Evolutionary conservation across 2,888 invertebrate genomes (phyloP), one percentile per base, ranked within the genome.

Genomic region (Linhomoeus sp.): DNA sequence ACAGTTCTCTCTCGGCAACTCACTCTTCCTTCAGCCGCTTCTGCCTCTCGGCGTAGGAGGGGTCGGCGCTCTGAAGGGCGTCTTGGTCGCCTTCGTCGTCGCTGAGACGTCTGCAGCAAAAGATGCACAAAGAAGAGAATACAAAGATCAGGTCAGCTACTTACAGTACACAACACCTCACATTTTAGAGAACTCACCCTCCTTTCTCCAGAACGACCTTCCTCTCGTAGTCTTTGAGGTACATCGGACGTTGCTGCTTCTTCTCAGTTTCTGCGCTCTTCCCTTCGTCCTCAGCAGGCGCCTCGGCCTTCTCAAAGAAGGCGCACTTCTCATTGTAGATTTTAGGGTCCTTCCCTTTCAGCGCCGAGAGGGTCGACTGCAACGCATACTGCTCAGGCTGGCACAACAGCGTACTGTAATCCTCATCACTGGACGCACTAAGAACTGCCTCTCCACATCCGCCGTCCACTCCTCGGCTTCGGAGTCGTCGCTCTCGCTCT

Each of bases 271-370:
- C 37, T 2, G 7, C 5, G 22, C 12, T 12, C 20, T n/a, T 35
- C 33, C 3, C 23, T 23, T 20, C 29, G 3, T 38, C 53, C 38
- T 29, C 33, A 14, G 43, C 15, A 12, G 43, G 9, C 17, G 7
- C 14, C 19, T 29, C 7, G 29, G 29, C 62, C 1, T 72, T 63
- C 42, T 72, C 68, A 67, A 84, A 87, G 61, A 82, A 84, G 45
- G 72, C 73, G 29, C 74, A 73, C 46, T 75, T 72, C 38, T 78
- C 74, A 61, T 88, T 77, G 66, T 92, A 92, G 52, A 90, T 87
- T 55, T 75, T 73, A 0, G 88, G 84, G 70, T 90, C 83, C 62
- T 81, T 83, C 41, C 76, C 80, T 65, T 88, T 90, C 41, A 94
- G 67, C 45, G 77, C 77, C 0, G 86, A 74, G 1, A 90, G 69